A percentile compares a stretch with the other conserved stretches of the same genome.
Evolutionary conservation across 2,113 vertebrate species (phyloP).

Genomic region (Mobula birostris): DNA sequence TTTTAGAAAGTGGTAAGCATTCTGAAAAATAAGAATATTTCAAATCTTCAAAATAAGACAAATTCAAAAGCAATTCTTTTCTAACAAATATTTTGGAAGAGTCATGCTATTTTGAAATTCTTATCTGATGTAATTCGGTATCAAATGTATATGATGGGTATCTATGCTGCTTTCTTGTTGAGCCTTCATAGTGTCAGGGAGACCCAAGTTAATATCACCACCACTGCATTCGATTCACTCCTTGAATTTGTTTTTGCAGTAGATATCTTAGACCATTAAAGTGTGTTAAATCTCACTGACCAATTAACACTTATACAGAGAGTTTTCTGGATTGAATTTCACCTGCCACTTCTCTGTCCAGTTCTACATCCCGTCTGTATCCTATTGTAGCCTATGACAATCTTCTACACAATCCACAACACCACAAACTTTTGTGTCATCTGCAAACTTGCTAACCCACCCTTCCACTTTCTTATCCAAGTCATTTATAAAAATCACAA

Average conservation of each 20-base stretch:
- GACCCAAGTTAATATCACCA: neutral
- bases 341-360: no score
- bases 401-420: no score
- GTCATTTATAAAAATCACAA: no score
- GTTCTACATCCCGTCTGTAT: no score
- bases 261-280: neutral
- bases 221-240: neutral
- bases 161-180: neutral
- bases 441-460: no score
- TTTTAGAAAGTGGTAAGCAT: neutral
- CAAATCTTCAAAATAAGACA: neutral
- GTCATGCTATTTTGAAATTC: neutral
- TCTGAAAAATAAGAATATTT: neutral
- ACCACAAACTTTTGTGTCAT: no score
- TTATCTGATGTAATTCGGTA: neutral
- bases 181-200: neutral
- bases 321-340: no score
- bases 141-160: neutral
- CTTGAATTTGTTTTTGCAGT: neutral
- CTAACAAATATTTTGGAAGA: neutral
- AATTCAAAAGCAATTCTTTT: neutral
- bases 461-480: no score
- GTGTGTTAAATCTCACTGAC: neutral
- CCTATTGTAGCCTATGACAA: no score
- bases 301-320: no score